These are phyloP conservation scores for Neotoxoptera formosana DNA, from an alignment of 1,140 invertebrate species.

Conservation along the genomic window DNA sequence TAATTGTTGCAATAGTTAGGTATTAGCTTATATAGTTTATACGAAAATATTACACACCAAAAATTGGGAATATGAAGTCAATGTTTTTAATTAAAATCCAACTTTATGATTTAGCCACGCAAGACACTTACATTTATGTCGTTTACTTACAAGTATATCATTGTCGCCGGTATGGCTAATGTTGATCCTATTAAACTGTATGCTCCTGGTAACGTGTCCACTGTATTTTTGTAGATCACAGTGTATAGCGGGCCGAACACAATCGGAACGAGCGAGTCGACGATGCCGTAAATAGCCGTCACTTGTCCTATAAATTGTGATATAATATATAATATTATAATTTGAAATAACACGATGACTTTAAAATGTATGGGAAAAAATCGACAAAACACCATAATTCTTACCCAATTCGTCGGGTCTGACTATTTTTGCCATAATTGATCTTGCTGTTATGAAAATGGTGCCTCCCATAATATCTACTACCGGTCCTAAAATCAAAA, in stretches of 20 bases:
- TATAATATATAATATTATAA: no score
- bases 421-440: slow-evolving; percentile 80
- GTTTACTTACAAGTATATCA: slow-evolving; percentile 77
- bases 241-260: slow-evolving; percentile 82
- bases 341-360: background rate
- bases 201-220: slow-evolving; percentile 76
- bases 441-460: slow-evolving; percentile 80
- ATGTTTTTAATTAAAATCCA: background rate
- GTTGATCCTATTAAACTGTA: slow-evolving; percentile 79
- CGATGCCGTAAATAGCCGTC: slow-evolving; percentile 76
- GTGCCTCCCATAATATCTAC: slow-evolving; percentile 81
- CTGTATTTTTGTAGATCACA: slow-evolving; percentile 74
- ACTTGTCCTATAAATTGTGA: slow-evolving; percentile 72
- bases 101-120: background rate
- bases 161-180: slow-evolving; percentile 76
- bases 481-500: slow-evolving; percentile 69
- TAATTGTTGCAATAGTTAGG: background rate
- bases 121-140: background rate
- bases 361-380: background rate
- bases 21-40: background rate
- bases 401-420: slow-evolving; percentile 72
- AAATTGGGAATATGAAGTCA: background rate
- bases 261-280: slow-evolving; percentile 78
- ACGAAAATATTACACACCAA: background rate
- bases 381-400: background rate